A percentile compares a stretch with the other conserved stretches of the same genome.
phyloP scores from a whole-genome alignment of 2,797 vertebrate genomes.

The Setipinna tenuifilis region DNA sequence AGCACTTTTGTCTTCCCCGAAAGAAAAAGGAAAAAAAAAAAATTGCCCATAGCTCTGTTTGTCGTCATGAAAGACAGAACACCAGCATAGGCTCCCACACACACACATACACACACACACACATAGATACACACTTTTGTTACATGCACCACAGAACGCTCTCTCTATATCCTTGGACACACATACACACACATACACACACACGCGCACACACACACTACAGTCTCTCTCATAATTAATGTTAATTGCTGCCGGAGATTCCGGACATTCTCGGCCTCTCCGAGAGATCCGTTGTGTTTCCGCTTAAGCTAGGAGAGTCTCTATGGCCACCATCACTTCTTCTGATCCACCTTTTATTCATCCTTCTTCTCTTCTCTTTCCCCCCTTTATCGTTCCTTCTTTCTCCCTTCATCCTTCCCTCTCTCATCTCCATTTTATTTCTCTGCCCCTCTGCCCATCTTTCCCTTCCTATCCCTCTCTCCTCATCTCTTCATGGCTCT shows the following conservation, averaged over 20 bases:
- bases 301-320: background rate
- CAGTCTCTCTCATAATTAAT: background rate
- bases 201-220: background rate
- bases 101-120: slow-evolving; percentile 7
- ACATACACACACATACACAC: background rate
- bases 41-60: slow-evolving; percentile 43
- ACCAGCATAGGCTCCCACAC: background rate
- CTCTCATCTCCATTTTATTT: too few relatives aligned
- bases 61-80: slow-evolving; percentile 36
- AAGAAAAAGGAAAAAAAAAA: slow-evolving; percentile 17
- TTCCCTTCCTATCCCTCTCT: too few relatives aligned
- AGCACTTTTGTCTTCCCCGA: slow-evolving; percentile 32
- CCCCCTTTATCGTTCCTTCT: background rate
- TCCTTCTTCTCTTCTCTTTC: background rate
- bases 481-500: too few relatives aligned
- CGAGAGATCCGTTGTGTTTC: background rate
- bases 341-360: slow-evolving; percentile 23
- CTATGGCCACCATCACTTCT: background rate
- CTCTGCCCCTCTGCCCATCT: too few relatives aligned
- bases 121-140: background rate
- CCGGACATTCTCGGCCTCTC: background rate
- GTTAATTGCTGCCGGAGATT: slow-evolving; percentile 7
- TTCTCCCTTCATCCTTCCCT: too few relatives aligned
- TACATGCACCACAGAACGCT: too few relatives aligned
- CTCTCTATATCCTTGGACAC: too few relatives aligned